phyloP scores from a whole-genome alignment of 2,888 invertebrate genomes.

The Andrena flavipes region DNA sequence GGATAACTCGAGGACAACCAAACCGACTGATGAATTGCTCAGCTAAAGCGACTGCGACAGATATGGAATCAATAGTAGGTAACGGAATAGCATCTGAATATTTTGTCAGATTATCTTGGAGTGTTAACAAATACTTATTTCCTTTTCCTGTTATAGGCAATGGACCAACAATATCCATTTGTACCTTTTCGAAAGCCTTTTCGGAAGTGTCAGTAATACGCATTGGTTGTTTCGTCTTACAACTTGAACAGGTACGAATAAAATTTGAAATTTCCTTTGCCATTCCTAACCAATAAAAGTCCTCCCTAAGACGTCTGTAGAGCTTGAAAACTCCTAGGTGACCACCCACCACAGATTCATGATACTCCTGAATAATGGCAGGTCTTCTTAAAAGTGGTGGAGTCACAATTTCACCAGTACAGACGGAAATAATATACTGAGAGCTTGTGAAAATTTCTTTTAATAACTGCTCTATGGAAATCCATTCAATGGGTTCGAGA shows the following conservation, averaged over 20 bases:
- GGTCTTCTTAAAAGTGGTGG: background rate
- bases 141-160: no score
- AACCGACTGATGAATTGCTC: no score
- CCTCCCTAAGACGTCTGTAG: background rate
- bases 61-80: no score
- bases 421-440: background rate
- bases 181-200: no score
- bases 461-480: background rate
- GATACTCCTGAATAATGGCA: background rate
- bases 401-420: background rate
- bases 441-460: background rate
- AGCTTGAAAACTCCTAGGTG: background rate
- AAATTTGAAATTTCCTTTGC: background rate
- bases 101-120: no score
- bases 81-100: no score
- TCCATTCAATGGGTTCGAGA: background rate
- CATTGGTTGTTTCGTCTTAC: background rate
- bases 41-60: no score
- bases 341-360: background rate
- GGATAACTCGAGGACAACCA: no score
- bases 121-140: no score
- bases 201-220: no score
- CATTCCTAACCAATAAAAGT: slow-evolving; percentile 1
- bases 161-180: no score
- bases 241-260: background rate